phyloP scores from a whole-genome alignment of 2,888 invertebrate genomes.

The Hydropsyche betteni region DNA sequence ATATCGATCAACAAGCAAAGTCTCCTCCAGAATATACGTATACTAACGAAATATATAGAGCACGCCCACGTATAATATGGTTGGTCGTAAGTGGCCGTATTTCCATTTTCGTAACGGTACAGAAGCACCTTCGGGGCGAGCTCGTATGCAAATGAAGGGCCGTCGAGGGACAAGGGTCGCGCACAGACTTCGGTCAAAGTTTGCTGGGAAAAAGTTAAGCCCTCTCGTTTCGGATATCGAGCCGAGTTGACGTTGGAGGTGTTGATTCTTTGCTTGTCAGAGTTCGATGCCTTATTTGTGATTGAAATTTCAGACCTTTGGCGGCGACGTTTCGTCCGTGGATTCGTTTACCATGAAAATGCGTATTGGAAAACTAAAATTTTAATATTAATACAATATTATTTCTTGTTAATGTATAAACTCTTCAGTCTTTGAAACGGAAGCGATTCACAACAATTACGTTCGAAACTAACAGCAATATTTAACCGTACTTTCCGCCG shows the following conservation, averaged over 20 bases:
- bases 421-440: too few relatives aligned
- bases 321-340: background rate
- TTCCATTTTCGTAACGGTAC: slow-evolving; percentile 14
- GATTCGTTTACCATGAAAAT: slow-evolving; percentile 3
- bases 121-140: slow-evolving; percentile 39
- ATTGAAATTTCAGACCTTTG: slow-evolving; percentile 33
- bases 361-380: background rate
- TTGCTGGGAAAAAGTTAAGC: slow-evolving; percentile 31
- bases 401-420: too few relatives aligned
- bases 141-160: slow-evolving; percentile 50
- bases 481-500: too few relatives aligned
- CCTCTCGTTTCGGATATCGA: slow-evolving; percentile 16
- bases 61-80: slow-evolving; percentile 5
- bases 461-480: too few relatives aligned
- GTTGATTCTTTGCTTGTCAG: slow-evolving; percentile 46
- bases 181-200: slow-evolving; percentile 26
- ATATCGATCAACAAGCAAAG: background rate
- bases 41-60: background rate
- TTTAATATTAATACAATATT: too few relatives aligned
- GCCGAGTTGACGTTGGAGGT: background rate
- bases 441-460: too few relatives aligned
- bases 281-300: slow-evolving; percentile 27
- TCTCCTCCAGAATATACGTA: too few relatives aligned
- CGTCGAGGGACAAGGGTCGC: slow-evolving; percentile 43
- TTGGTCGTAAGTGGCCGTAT: slow-evolving; percentile 18